phyloP scores from a whole-genome alignment of 2,797 vertebrate genomes.

The Hybognathus amarus region DNA sequence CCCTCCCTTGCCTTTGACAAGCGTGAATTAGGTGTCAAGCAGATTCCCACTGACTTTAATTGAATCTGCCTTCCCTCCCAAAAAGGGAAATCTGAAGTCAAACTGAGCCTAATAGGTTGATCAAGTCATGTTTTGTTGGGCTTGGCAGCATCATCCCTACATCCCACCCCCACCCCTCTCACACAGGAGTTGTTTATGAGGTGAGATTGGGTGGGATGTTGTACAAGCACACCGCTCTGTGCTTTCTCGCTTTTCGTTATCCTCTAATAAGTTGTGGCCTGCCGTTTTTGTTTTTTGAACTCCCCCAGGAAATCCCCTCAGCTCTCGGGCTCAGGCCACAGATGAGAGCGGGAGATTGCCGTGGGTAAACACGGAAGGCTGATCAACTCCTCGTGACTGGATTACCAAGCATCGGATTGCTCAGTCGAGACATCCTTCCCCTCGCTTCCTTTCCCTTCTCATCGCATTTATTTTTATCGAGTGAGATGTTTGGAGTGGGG shows the following conservation, averaged over 20 bases:
- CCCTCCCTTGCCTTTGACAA: constrained; percentile 78
- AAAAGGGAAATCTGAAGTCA: constrained; percentile 89
- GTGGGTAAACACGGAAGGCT: constrained; percentile 65
- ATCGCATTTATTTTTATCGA: constrained; percentile 43
- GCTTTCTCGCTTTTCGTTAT: constrained; percentile 67
- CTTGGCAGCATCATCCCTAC: constrained; percentile 63
- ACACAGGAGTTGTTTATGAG: constrained; percentile 62
- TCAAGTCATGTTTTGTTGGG: constrained; percentile 86
- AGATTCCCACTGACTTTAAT: constrained; percentile 93
- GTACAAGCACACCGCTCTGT: constrained; percentile 64
- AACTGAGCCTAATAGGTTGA: constrained; percentile 92
- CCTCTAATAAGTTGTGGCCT: constrained; percentile 71
- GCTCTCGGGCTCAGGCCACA: constrained; percentile 62
- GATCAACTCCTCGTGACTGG: constrained; percentile 63
- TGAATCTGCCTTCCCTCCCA: constrained; percentile 89
- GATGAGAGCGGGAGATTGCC: constrained; percentile 66
- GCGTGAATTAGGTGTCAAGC: constrained; percentile 93
- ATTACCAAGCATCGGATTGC: constrained; percentile 60
- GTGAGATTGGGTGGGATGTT: constrained; percentile 63
- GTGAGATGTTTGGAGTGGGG: constrained; percentile 47
- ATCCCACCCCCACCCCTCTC: constrained; percentile 43
- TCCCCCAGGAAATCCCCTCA: constrained; percentile 65
- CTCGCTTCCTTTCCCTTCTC: constrained; percentile 43
- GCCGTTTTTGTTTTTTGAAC: constrained; percentile 64
- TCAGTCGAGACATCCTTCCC: constrained; percentile 44